These are phyloP conservation scores for Onychostruthus taczanowskii DNA, from an alignment of 2,113 vertebrate genomes.

Conservation along the genomic window DNA sequence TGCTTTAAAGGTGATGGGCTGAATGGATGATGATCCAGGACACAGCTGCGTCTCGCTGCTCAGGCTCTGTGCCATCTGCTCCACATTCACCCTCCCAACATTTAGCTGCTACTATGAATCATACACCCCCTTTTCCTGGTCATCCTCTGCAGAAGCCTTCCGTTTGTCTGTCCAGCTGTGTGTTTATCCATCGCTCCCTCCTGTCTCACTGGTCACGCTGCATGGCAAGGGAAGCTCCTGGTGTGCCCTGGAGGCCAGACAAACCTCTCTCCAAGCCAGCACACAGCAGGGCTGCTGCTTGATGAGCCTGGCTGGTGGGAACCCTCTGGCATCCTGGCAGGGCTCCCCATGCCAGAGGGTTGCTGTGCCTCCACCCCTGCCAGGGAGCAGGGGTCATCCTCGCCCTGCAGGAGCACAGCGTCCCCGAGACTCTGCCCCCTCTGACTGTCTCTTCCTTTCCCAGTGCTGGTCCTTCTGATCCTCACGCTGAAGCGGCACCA, in stretches of 20 bases:
- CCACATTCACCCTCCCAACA: slow-evolving; percentile 24
- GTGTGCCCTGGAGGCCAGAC: not conserved
- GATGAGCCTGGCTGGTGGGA: not conserved
- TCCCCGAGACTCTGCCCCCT: fast-evolving
- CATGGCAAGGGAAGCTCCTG: not conserved
- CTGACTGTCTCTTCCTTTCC: not conserved
- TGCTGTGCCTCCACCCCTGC: not conserved
- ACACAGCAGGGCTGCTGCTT: not conserved
- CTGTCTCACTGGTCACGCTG: fast-evolving
- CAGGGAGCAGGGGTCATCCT: fast-evolving
- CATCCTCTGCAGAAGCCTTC: not conserved
- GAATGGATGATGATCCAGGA: slow-evolving; percentile 81
- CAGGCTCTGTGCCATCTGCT: slow-evolving; percentile 86
- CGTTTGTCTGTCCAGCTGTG: not conserved
- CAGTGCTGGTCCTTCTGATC: slow-evolving; percentile 94
- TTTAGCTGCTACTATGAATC: not conserved
- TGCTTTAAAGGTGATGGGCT: slow-evolving; percentile 82
- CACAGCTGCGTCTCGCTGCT: slow-evolving; percentile 87
- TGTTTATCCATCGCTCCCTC: not conserved
- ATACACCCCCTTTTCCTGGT: not conserved
- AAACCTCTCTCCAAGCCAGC: not conserved
- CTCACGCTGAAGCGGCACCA: slow-evolving; percentile 93
- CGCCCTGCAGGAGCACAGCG: fast-evolving
- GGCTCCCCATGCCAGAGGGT: fast-evolving
- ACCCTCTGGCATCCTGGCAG: fast-evolving